Evolutionary conservation across 2,797 vertebrate genomes (phyloP).

Genomic region (Hapalemur alaotrensis): DNA sequence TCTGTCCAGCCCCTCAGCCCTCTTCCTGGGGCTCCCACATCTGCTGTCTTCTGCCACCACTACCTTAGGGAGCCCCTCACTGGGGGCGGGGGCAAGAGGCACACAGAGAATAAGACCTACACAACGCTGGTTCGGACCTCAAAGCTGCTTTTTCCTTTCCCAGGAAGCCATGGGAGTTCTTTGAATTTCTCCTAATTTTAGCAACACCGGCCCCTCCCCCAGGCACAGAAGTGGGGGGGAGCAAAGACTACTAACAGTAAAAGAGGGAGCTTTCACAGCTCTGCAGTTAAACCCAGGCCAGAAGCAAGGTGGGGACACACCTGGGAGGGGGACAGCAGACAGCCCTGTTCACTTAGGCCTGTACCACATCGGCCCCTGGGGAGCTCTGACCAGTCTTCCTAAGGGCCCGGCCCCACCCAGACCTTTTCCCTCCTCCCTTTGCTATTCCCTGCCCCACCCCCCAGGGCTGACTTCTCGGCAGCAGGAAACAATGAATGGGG

Average conservation of each 20-base stretch:
- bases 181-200: constrained; percentile 80
- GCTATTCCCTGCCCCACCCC: neutral
- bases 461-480: constrained; percentile 45
- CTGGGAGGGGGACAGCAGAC: neutral
- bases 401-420: constrained; percentile 51
- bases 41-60: neutral
- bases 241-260: neutral
- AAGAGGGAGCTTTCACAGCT: neutral
- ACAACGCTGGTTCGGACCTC: neutral
- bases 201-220: constrained; percentile 39
- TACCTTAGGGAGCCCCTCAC: neutral
- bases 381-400: neutral
- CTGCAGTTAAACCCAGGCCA: neutral
- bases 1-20: neutral
- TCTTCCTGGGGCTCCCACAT: neutral
- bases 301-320: neutral
- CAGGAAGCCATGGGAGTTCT: constrained; percentile 48
- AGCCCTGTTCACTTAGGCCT: neutral
- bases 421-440: neutral
- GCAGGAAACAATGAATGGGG: constrained; percentile 77
- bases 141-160: constrained; percentile 44
- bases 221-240: neutral
- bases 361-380: neutral
- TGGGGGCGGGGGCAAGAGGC: neutral
- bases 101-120: neutral